Evolutionary conservation across 2,797 vertebrate species (phyloP).

Genomic region (Masticophis lateralis): DNA sequence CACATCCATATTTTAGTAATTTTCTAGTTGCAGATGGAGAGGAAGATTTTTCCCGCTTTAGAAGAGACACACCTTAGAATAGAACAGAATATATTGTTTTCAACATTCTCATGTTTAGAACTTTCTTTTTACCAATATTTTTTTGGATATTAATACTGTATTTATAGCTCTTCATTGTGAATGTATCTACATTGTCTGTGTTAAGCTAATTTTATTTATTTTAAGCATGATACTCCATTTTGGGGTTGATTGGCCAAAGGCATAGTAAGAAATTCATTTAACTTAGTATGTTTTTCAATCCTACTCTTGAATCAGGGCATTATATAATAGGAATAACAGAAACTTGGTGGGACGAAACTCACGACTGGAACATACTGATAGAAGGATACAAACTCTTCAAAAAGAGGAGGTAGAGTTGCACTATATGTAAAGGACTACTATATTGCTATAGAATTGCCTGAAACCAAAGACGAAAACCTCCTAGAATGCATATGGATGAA

Average conservation of each 20-base stretch:
- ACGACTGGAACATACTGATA: no score
- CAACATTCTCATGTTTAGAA: not conserved
- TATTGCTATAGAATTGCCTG: no score
- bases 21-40: not conserved
- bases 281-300: not conserved
- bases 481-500: no score
- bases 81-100: not conserved
- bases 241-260: not conserved
- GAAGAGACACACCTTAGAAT: not conserved
- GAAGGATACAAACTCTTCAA: no score
- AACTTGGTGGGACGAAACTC: no score
- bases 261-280: not conserved
- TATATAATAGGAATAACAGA: no score
- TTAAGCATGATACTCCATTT: not conserved
- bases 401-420: no score
- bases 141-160: not conserved
- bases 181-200: not conserved
- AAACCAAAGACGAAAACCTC: no score
- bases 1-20: not conserved
- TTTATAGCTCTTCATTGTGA: not conserved
- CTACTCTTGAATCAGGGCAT: not conserved
- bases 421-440: no score
- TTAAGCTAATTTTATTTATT: not conserved
- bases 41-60: not conserved
- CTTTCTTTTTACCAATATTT: not conserved